These are phyloP conservation scores for Caerostris extrusa DNA, from an alignment of 1,140 invertebrate genomes.

Conservation along the genomic window DNA sequence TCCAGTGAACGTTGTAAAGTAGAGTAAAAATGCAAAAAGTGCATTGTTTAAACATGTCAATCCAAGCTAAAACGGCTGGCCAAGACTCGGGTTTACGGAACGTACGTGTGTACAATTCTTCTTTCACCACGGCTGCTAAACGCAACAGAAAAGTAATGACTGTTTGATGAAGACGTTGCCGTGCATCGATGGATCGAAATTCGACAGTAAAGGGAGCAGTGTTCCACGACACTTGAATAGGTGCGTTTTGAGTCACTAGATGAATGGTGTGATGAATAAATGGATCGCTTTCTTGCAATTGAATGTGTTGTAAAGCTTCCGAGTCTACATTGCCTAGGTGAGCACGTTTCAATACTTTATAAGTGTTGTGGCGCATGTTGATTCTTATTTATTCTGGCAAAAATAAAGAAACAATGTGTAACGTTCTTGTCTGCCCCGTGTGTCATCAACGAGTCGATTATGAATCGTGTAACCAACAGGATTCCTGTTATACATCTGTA, in stretches of 20 bases:
- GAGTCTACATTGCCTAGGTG: neutral
- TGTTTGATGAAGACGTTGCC: neutral
- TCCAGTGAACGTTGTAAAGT: neutral
- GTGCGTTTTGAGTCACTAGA: neutral
- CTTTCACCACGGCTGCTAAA: neutral
- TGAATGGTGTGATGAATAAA: neutral
- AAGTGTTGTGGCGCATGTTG: neutral
- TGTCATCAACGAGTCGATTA: too few species aligned
- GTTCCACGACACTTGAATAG: neutral
- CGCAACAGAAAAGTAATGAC: neutral
- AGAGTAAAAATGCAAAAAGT: neutral
- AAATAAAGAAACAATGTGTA: neutral
- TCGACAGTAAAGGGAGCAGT: neutral
- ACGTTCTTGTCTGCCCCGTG: neutral
- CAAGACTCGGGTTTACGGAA: neutral
- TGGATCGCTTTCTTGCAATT: neutral
- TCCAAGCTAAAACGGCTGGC: neutral
- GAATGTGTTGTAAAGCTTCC: neutral
- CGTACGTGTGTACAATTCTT: neutral
- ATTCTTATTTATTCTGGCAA: neutral
- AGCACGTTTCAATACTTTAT: neutral
- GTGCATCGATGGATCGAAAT: neutral
- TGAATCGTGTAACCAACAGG: neutral
- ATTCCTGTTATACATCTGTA: neutral
- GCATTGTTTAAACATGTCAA: neutral